Evolutionary conservation across 1,140 invertebrate species (phyloP).

Genomic region (Papilio polytes): DNA sequence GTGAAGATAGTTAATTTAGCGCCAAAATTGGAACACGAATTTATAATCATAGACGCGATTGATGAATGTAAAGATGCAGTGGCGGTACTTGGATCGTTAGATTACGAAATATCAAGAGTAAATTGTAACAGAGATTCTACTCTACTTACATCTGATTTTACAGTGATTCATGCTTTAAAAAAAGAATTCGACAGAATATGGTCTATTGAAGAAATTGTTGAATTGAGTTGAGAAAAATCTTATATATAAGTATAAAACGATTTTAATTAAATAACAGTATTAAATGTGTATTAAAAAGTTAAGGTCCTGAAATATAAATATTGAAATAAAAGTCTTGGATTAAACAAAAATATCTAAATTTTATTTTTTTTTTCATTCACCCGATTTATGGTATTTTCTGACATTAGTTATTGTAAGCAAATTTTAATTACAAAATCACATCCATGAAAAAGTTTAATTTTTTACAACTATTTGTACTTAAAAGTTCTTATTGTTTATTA

Average conservation of each 20-base stretch:
- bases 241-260: not conserved
- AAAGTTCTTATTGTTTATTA: conserved; percentile 62
- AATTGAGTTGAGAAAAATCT: not conserved
- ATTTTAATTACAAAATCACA: conserved; percentile 45
- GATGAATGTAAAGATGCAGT: conserved; percentile 50
- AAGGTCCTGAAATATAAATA: conserved; percentile 10
- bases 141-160: conserved; percentile 60
- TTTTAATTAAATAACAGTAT: conserved; percentile 12
- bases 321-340: conserved; percentile 52
- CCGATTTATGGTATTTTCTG: conserved; percentile 41
- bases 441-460: conserved; percentile 47
- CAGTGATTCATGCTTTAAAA: conserved; percentile 53
- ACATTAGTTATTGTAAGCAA: conserved; percentile 49
- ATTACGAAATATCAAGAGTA: conserved; percentile 56
- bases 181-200: conserved; percentile 73
- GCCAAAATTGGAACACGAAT: conserved; percentile 64
- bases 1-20: conserved; percentile 59
- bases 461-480: conserved; percentile 76
- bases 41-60: conserved; percentile 64
- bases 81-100: conserved; percentile 64
- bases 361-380: conserved; percentile 58
- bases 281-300: not conserved
- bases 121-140: conserved; percentile 62
- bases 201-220: conserved; percentile 40
- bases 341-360: conserved; percentile 72